Base-by-base conservation (phyloP, 1,140 invertebrate species). In the Pemphigus obesinymphae region DNA sequence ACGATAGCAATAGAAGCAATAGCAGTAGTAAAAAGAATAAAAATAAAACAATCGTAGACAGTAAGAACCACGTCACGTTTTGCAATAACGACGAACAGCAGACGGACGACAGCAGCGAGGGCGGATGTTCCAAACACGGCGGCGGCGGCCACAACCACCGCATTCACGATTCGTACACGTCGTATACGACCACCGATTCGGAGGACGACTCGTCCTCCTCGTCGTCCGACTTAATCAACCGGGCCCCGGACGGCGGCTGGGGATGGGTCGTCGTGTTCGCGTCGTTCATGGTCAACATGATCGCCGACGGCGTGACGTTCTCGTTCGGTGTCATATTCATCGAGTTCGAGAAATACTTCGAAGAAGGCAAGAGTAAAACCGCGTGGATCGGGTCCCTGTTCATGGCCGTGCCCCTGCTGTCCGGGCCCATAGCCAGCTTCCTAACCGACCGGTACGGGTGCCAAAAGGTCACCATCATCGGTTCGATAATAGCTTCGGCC, bases 211-310 rank as follows among this genome's bases (percentile, higher is more conserved):
- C 82, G 11, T 83, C 82, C 0, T 66, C 78, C 0, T 76, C 75
- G 37, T 81, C 82, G 31, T 75, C 66, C 17, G 83, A 90, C 86
- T 5, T 61, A 1, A 23, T 63, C 4, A 88, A 93, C 31, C 92
- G 92, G 68, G 92, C 93, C 17, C 93, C 94, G 15, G 93, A 95
- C 85, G 93, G 93, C 48, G 94, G 93, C 26, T 96, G 94, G 86
- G 96, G 95, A 0, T 97, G 96, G 96, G 91, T 97, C 86, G 92
- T 99, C 82, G 96, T 98, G 40, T 92, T 97, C 17, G 89, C 89
- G 1, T 93, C 95, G 0, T 96, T 97, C 85, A 90, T 96, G 87
- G 93, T 96, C 72, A 97, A 97, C 86, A 89, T 97, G 31, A 97
- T 97, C 83, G 95, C 95, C 20, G 95, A 97, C 85, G 95, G 95